phyloP scores from a whole-genome alignment of 2,797 vertebrate genomes.

The Propithecus perrieri region DNA sequence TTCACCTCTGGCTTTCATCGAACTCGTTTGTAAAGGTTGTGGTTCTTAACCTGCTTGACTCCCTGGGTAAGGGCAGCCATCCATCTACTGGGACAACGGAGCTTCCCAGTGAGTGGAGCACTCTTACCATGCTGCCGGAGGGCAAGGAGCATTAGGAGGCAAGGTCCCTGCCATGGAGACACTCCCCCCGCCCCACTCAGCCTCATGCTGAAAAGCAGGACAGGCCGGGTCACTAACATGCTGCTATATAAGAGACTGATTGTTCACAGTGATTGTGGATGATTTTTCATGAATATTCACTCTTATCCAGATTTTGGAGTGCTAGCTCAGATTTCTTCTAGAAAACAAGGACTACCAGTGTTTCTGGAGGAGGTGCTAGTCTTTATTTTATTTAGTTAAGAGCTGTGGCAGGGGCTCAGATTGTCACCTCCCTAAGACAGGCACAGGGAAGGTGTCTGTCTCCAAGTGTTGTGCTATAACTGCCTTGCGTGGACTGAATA shows the following conservation, averaged over 20 bases:
- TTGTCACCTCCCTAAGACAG: not conserved
- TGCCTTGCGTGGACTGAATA: not conserved
- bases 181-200: not conserved
- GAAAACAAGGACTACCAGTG: not conserved
- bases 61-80: not conserved
- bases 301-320: not conserved
- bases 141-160: not conserved
- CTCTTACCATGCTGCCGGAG: not conserved
- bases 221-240: fast-evolving
- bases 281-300: not conserved
- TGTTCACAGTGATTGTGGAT: not conserved
- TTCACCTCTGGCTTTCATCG: not conserved
- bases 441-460: fast-evolving
- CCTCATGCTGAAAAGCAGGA: not conserved
- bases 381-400: not conserved
- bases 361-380: not conserved
- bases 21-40: not conserved
- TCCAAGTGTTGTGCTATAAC: not conserved
- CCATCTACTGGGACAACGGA: not conserved
- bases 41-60: not conserved
- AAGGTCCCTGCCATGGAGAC: not conserved
- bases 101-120: not conserved
- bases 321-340: not conserved
- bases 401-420: not conserved
- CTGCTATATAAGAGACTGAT: not conserved